Base-by-base conservation (phyloP, 2,797 vertebrate genomes). In the Chelmon rostratus region DNA sequence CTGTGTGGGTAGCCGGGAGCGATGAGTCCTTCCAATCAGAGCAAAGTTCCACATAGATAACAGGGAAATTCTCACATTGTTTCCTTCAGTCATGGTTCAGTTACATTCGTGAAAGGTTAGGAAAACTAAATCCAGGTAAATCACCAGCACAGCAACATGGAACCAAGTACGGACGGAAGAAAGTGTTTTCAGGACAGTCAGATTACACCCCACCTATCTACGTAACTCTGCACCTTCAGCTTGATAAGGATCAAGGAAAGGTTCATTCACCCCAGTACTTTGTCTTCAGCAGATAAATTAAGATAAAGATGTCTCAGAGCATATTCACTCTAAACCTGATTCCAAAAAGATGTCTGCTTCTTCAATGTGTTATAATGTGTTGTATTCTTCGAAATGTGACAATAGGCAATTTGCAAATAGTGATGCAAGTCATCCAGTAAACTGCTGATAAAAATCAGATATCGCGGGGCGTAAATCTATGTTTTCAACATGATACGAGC, bases 31-130 rank as follows among this genome's bases (percentile, higher is more conserved):
- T 79, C 53, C 63, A 69, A 82, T 91, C 69, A 58, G 76, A 69
- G 64, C 21, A n/a, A 68, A 78, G 74, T 87, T 90, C 82, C 80
- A 83, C 21, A 0, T 25, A 85, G 93, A 95, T 93, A 94, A 92
- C 71, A 92, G 67, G 90, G 70, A 90, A 92, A 93, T 90, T 89
- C 66, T 61, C 54, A 19, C 4, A 33, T 67, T 49, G 37, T 90
- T 90, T 61, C 78, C 28, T 72, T 77, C 46, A 53, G 76, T 81
- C 82, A 73, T 62, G 3, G 68, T 58, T 75, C 50, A 56, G 28
- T 69, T 72, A 64, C 78, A 73, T 81, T 47, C 57, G 12, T 57
- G 19, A 87, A 87, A 84, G 73, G 75, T 88, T 86, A 76, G 44
- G 65, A 82, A 66, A 81, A 65, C 21, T 53, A 75, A 82, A 59